Evolutionary conservation across 2,797 vertebrate species (phyloP), one percentile per base, ranked within the genome.

Genomic region (Arnoldichthys spilopterus): DNA sequence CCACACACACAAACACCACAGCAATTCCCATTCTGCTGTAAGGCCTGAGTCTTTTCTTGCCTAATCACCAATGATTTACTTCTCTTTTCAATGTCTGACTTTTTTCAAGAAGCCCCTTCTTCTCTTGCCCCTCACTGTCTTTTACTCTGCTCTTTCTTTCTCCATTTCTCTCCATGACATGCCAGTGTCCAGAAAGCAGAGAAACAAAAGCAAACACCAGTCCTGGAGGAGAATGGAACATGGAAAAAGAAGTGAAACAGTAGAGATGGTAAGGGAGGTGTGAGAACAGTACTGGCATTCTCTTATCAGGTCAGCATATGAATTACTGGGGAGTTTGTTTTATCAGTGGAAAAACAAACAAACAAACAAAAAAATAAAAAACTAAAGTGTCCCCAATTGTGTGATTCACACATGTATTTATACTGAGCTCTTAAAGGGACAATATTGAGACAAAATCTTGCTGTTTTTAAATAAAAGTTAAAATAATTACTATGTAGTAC

Each of bases 61-160:
- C 58, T 73, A 37, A 30, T 64, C 62, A 49, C 30, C 28, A 34
- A 47, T 58, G 56, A 69, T 74, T 79, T 58, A 68, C 47, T 24
- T 49, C 24, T 28, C 15, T 37, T 78, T 37, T 72, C 32, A 64
- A 26, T 22, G 34, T 68, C 2, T 66, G 70, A 66, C 7, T 0
- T 73, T 73, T 47, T 28, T 66, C n/a, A 67, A 68, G 22, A 20
- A 62, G 15, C 40, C 54, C 26, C 28, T 73, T 73, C 28, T 68
- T 79, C 30, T 49, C 49, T 26, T 66, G 34, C 54, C 64, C 37
- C 37, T 20, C 28, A 69, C 69, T 47, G 34, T 72, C 37, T 45
- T 56, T 73, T 37, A 73, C 15, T 56, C 47, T 2, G 22, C 7
- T 34, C n/a, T 13, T 28, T 32, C 40, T 72, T 11, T 12, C 9